Conservation (phyloP, 2,113 vertebrate genomes). For the Hylia prasina region DNA sequence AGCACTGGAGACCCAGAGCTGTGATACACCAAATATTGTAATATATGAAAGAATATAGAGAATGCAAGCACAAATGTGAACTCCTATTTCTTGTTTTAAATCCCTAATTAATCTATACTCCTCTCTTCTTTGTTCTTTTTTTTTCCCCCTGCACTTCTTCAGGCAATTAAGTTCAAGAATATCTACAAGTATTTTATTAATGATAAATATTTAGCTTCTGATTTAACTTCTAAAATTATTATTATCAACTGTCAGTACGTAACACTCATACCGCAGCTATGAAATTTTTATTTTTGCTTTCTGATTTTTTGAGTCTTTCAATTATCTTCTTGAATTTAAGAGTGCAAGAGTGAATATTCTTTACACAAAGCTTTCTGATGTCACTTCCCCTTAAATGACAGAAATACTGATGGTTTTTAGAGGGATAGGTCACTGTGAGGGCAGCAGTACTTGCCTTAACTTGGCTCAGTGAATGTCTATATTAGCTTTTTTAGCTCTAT, state of each 20-base stretch:
- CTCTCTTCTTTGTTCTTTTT: not conserved
- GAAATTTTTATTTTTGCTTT: not conserved
- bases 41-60: not conserved
- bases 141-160: not conserved
- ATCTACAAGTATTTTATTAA: not conserved
- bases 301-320: not conserved
- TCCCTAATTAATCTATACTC: not conserved
- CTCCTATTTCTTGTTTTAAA: not conserved
- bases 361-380: not conserved
- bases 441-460: not conserved
- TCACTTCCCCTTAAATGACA: not conserved
- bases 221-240: not conserved
- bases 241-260: not conserved
- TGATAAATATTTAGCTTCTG: not conserved
- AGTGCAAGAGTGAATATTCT: not conserved
- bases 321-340: not conserved
- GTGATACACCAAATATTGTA: not conserved
- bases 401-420: not conserved
- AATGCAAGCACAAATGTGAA: not conserved
- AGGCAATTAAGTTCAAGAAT: not conserved
- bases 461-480: not conserved
- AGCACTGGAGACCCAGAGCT: not conserved
- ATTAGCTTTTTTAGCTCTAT: not conserved
- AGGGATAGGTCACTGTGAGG: not conserved
- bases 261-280: not conserved